phyloP scores from a whole-genome alignment of 2,888 invertebrate genomes.

The Crematogaster levior region DNA sequence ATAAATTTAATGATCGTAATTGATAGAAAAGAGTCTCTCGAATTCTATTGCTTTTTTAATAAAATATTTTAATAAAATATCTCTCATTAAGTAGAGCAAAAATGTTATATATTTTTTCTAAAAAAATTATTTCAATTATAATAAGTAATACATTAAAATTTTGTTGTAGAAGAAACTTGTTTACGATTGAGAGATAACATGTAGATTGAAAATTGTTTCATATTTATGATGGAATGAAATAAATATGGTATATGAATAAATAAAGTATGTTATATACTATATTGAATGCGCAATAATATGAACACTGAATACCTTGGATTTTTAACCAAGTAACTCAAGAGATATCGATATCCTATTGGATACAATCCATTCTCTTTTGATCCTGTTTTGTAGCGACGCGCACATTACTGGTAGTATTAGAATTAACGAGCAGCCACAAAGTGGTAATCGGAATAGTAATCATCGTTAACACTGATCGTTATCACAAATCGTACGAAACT shows the following conservation, averaged over 20 bases:
- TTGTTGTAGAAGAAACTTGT: neutral
- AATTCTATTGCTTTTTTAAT: neutral
- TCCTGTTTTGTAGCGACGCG: constrained; percentile 44
- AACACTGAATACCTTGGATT: neutral
- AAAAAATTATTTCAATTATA: neutral
- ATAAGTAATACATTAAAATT: constrained; percentile 3
- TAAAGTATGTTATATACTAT: neutral
- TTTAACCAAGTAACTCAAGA: constrained; percentile 30
- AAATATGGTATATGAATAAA: neutral
- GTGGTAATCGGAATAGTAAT: constrained; percentile 31
- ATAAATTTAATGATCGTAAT: neutral
- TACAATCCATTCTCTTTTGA: constrained; percentile 39
- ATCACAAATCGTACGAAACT: constrained; percentile 33
- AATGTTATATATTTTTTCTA: neutral
- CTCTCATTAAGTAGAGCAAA: neutral
- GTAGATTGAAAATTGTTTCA: neutral
- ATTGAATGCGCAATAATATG: neutral
- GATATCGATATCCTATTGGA: constrained; percentile 19
- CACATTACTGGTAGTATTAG: constrained; percentile 40
- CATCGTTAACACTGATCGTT: constrained; percentile 38
- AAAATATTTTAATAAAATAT: neutral
- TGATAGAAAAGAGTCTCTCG: neutral
- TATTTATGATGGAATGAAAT: neutral
- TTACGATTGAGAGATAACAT: neutral
- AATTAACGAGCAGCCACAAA: constrained; percentile 52